phyloP scores from a whole-genome alignment of 2,113 vertebrate genomes.

The Lagopus muta region DNA sequence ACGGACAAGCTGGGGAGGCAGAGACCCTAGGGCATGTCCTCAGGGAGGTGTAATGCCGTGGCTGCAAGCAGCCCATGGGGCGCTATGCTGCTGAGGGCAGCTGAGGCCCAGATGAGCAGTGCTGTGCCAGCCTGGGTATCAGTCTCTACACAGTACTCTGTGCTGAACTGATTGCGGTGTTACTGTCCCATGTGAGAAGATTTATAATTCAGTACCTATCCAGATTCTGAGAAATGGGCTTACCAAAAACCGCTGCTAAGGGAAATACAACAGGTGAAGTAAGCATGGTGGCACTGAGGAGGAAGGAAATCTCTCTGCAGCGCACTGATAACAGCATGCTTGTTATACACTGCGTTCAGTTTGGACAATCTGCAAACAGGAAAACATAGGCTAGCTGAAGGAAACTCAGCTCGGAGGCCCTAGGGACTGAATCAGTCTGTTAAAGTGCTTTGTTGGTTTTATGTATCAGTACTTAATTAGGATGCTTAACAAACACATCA shows the following conservation, averaged over 20 bases:
- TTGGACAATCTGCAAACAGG: not conserved
- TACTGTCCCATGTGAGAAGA: not conserved
- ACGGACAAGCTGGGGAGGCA: not conserved
- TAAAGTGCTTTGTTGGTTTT: conserved; percentile 53
- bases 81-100: not conserved
- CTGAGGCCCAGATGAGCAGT: not conserved
- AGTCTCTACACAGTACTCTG: accelerated
- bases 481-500: conserved; percentile 36
- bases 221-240: conserved; percentile 21
- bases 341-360: not conserved
- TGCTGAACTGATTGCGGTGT: not conserved
- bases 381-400: conserved; percentile 48
- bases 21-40: not conserved
- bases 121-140: not conserved
- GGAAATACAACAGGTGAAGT: conserved; percentile 46
- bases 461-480: conserved; percentile 48
- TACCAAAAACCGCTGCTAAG: conserved; percentile 19
- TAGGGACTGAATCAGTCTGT: conserved; percentile 20
- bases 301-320: conserved; percentile 64
- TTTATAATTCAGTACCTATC: not conserved
- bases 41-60: not conserved
- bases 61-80: not conserved
- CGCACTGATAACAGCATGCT: conserved; percentile 36
- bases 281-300: conserved; percentile 17
- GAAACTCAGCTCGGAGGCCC: not conserved